A percentile compares a stretch with the other conserved stretches of the same genome.
Evolutionary conservation across 2,797 vertebrate genomes (phyloP).

Genomic region (Sardinella longiceps): DNA sequence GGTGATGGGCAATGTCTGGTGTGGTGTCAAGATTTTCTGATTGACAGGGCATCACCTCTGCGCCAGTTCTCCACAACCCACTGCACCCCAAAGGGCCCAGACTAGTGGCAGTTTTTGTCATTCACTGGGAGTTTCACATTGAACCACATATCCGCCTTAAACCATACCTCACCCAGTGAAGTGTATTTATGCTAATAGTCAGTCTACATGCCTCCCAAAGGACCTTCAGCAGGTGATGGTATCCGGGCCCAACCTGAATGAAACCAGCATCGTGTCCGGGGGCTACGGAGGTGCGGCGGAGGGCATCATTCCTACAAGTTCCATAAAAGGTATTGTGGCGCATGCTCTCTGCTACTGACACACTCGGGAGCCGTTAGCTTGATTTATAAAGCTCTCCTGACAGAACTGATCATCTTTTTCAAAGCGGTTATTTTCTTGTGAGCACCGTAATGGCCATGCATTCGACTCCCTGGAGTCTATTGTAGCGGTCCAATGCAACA

Average conservation of each 20-base stretch:
- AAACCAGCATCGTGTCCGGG: conserved; percentile 95
- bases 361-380: not conserved
- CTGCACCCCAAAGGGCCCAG: not conserved
- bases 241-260: conserved; percentile 95
- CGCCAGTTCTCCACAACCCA: not conserved
- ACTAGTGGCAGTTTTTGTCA: not conserved
- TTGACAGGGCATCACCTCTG: not conserved
- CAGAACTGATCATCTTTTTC: not conserved
- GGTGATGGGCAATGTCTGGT: conserved; percentile 9
- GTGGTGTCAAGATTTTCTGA: not conserved
- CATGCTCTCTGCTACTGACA: conserved; percentile 45
- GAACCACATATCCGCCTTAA: conserved; percentile 12
- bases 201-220: conserved; percentile 63
- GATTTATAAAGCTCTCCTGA: not conserved
- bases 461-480: not conserved
- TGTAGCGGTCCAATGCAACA: not conserved
- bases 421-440: not conserved
- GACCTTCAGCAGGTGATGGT: conserved; percentile 98
- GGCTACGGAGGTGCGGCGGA: conserved; percentile 93
- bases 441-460: not conserved
- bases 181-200: not conserved
- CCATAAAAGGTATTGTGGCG: conserved; percentile 82
- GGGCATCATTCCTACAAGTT: conserved; percentile 88
- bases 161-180: not conserved
- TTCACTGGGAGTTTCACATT: conserved; percentile 6